Percentiles rank a stretch among this genome's conserved stretches.
phyloP scores from a whole-genome alignment of 2,888 invertebrate species.

The Diachrysia chrysitis region DNA sequence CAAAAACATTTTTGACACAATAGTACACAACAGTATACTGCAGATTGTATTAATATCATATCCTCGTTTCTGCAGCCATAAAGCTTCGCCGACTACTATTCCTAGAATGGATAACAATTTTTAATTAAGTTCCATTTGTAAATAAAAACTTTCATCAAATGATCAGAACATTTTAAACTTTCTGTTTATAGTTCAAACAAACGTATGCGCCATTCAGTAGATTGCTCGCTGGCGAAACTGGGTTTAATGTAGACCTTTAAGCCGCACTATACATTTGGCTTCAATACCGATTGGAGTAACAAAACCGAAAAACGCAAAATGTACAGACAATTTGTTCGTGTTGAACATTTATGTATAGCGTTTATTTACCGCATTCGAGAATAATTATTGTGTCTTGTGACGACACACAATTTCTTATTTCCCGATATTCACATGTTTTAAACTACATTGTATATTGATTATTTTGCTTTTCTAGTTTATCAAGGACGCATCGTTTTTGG shows the following conservation, averaged over 20 bases:
- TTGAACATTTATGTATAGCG: not conserved
- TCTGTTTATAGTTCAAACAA: not conserved
- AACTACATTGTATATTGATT: not conserved
- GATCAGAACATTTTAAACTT: not conserved
- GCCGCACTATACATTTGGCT: not conserved
- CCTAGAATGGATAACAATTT: not conserved
- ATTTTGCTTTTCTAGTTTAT: not conserved
- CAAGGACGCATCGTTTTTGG: not conserved
- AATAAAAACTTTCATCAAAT: not conserved
- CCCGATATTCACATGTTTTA: not conserved
- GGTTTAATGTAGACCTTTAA: conserved; percentile 3
- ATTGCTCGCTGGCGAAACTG: not conserved
- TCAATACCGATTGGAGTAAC: not conserved
- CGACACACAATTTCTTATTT: not conserved
- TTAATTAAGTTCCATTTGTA: not conserved
- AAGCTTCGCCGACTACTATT: not conserved
- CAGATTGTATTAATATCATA: not conserved
- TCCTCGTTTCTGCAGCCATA: not conserved
- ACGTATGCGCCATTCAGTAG: not conserved
- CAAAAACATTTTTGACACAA: not conserved
- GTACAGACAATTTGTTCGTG: not conserved
- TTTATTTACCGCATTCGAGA: not conserved
- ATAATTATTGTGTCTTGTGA: not conserved
- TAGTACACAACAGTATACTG: not conserved
- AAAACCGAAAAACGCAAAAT: not conserved